Base-by-base conservation (phyloP, 2,113 vertebrate genomes). In the Bungarus multicinctus region DNA sequence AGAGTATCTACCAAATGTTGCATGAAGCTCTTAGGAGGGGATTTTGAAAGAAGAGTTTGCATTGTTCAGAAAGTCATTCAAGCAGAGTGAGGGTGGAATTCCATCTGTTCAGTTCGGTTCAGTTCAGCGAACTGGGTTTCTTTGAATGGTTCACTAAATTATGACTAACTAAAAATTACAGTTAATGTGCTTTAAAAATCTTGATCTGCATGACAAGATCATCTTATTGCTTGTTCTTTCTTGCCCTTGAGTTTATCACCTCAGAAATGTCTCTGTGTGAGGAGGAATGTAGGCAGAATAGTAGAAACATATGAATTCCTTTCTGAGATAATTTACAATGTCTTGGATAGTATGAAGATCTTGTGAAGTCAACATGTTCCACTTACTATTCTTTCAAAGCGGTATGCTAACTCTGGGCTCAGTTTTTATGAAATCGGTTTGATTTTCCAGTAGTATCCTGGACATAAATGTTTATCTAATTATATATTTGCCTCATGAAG, bases 141-240 rank as follows among this genome's bases (percentile, higher is more conserved):
- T 97, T 97, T 97, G 94, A 97, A 97, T 92, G 97, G 97, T 97
- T 98, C 96, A 97, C 95, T 98, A 97, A 96, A 69, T 97, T 96
- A 97, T 97, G 97, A 97, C 97, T 97, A 97, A 97, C 97, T 97
- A 97, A 98, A 98, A 98, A 97, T 97, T 97, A 97, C 96, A 98
- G 97, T 96, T 98, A 97, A 98, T 97, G 97, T 96, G 95, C 97
- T 97, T 97, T 97, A 96, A 97, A 97, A 97, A 96, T 96, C 97
- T 97, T 92, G 90, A 97, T 93, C 94, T 97, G 93, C 94, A 96
- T 8, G 27, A 92, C 93, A 97, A 96, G 95, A 97, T 95, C 96
- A 95, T 93, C 92, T 96, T 96, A 93, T 90, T 95, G 88, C 30
- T 96, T 96, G 97, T 95, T 94, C 94, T 97, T 93, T 64, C 39